A percentile compares a stretch with the other conserved stretches of the same genome.
These are phyloP conservation scores for Cecropterus lyciades DNA, from an alignment of 1,140 invertebrate species.

Conservation along the genomic window DNA sequence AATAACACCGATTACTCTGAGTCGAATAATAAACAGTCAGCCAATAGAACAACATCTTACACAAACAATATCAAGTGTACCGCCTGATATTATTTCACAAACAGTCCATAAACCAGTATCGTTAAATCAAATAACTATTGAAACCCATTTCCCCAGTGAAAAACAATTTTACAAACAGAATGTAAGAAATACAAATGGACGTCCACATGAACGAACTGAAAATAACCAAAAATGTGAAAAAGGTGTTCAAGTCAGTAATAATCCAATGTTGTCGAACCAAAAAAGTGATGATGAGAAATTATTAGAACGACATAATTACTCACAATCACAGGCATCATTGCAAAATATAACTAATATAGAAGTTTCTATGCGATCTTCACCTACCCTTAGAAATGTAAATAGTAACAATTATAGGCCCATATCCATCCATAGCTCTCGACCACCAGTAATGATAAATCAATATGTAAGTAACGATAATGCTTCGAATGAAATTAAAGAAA, in stretches of 20 bases:
- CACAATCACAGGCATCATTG: slow-evolving; percentile 67
- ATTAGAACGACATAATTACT: slow-evolving; percentile 69
- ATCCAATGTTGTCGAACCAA: slow-evolving; percentile 62
- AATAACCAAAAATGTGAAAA: slow-evolving; percentile 66
- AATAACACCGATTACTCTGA: slow-evolving; percentile 77
- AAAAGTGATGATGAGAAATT: slow-evolving; percentile 84
- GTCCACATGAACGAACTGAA: slow-evolving; percentile 48
- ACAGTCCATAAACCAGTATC: slow-evolving; percentile 69
- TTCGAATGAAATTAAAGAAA: slow-evolving; percentile 75
- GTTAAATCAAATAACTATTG: slow-evolving; percentile 71
- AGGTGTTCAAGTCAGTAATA: slow-evolving; percentile 67
- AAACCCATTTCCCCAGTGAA: slow-evolving; percentile 75
- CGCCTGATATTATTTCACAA: slow-evolving; percentile 78
- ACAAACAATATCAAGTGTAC: slow-evolving; percentile 58
- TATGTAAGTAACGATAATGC: slow-evolving; percentile 59
- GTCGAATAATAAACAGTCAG: slow-evolving; percentile 72
- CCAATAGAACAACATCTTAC: slow-evolving; percentile 52
- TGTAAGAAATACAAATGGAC: slow-evolving; percentile 44
- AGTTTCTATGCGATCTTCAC: slow-evolving; percentile 72
- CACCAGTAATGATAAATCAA: slow-evolving; percentile 52
- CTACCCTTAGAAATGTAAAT: slow-evolving; percentile 55
- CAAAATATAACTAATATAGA: slow-evolving; percentile 83
- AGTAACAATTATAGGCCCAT: slow-evolving; percentile 73
- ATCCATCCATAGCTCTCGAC: slow-evolving; percentile 68
- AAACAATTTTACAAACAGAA: slow-evolving; percentile 57